Evolutionary conservation across 37 sponge, comb jelly and placozoan species (phyloP).

Genomic region (Amphimedon queenslandica): DNA sequence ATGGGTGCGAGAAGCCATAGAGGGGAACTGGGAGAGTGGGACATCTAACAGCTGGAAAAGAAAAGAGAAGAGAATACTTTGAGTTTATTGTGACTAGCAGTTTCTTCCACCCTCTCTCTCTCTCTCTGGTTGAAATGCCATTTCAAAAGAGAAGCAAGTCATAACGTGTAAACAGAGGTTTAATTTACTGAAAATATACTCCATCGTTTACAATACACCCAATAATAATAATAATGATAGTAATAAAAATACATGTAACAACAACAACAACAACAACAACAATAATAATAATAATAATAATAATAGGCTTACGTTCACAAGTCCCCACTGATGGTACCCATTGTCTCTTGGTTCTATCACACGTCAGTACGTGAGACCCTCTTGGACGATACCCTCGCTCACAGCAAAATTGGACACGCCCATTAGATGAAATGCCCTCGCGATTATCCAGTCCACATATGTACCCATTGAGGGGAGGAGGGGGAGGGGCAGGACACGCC

Average conservation of each 20-base stretch:
- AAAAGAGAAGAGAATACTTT: background rate
- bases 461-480: conserved; percentile 15
- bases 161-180: too few relatives aligned
- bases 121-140: too few relatives aligned
- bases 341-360: background rate
- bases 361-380: background rate
- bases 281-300: too few relatives aligned
- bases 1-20: background rate
- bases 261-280: too few relatives aligned
- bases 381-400: background rate
- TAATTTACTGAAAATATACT: too few relatives aligned
- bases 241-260: too few relatives aligned
- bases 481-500: conserved; percentile 8
- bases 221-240: too few relatives aligned
- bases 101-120: too few relatives aligned
- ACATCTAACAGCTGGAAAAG: background rate
- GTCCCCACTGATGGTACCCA: background rate
- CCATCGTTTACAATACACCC: too few relatives aligned
- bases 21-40: background rate
- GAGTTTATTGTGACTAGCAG: background rate
- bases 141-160: too few relatives aligned
- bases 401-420: conserved; percentile 12
- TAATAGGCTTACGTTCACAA: conserved; percentile 1
- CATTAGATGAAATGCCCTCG: background rate
- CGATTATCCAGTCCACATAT: background rate